Conservation (phyloP, 2,888 invertebrate genomes). For the Morpho achilles region DNA sequence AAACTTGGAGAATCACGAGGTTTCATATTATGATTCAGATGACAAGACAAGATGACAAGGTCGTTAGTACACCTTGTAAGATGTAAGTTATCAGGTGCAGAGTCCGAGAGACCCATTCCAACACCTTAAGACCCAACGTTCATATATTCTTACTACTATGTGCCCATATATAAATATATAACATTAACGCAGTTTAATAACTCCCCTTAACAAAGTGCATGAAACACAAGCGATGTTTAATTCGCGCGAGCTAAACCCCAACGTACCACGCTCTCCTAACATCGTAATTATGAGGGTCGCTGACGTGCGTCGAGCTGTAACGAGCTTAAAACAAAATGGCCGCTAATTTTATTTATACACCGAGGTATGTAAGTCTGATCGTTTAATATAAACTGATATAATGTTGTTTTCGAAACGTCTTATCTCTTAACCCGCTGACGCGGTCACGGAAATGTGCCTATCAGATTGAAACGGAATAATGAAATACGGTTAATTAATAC, state of each 20-base stretch:
- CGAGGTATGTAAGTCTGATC: conserved; percentile 56
- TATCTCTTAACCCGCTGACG: conserved; percentile 16
- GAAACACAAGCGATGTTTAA: conserved; percentile 27
- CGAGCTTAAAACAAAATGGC: conserved; percentile 76
- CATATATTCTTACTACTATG: too few species aligned
- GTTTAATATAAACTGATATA: conserved; percentile 45
- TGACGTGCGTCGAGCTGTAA: conserved; percentile 76
- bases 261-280: conserved; percentile 44
- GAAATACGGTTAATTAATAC: conserved; percentile 23
- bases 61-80: too few species aligned
- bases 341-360: conserved; percentile 63
- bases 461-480: conserved; percentile 26
- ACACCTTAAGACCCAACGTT: too few species aligned
- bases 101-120: too few species aligned
- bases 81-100: too few species aligned
- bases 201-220: conserved; percentile 10
- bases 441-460: conserved; percentile 21
- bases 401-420: conserved; percentile 13
- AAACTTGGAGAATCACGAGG: too few species aligned
- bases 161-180: too few species aligned
- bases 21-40: too few species aligned
- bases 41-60: too few species aligned
- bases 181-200: not conserved
- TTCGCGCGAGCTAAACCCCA: conserved; percentile 34
- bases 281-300: conserved; percentile 74